A percentile compares a stretch with the other conserved stretches of the same genome.
These are phyloP conservation scores for Cheiracanthium punctorium DNA, from an alignment of 2,888 invertebrate genomes.

Conservation along the genomic window DNA sequence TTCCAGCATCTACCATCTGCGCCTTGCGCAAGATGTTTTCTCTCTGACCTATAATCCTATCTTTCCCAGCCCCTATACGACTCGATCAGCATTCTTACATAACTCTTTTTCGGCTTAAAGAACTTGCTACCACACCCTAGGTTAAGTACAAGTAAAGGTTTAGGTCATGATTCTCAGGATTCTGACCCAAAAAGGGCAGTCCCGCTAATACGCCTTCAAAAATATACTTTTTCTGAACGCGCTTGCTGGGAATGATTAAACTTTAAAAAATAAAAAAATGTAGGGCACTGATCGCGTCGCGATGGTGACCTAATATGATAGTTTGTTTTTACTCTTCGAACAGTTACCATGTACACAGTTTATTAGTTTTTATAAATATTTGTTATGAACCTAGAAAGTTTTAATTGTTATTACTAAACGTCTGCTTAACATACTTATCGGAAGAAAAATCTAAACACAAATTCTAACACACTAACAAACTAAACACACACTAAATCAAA, in stretches of 20 bases:
- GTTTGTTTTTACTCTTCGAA: too few species aligned
- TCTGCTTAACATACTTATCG: too few species aligned
- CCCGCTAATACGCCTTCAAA: constrained; percentile 38
- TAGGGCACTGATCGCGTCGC: constrained; percentile 48
- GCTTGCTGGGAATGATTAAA: constrained; percentile 40
- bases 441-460: too few species aligned
- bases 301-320: constrained; percentile 60
- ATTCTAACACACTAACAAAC: too few species aligned
- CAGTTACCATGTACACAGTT: too few species aligned
- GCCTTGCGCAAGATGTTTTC: constrained; percentile 48
- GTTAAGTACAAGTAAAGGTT: constrained; percentile 49
- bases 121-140: constrained; percentile 52
- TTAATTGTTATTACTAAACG: too few species aligned
- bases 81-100: constrained; percentile 50
- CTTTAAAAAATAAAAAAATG: constrained; percentile 37
- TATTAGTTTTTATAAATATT: too few species aligned
- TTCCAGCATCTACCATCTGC: constrained; percentile 12
- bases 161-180: constrained; percentile 56
- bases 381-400: too few species aligned
- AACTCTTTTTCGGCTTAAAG: constrained; percentile 28
- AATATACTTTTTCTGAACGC: constrained; percentile 32
- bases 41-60: constrained; percentile 58
- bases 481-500: too few species aligned
- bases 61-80: constrained; percentile 56
- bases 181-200: constrained; percentile 52